A percentile compares a stretch with the other conserved stretches of the same genome.
phyloP scores from a whole-genome alignment of 2,797 vertebrate species.

The Pseudomugil gertrudae region DNA sequence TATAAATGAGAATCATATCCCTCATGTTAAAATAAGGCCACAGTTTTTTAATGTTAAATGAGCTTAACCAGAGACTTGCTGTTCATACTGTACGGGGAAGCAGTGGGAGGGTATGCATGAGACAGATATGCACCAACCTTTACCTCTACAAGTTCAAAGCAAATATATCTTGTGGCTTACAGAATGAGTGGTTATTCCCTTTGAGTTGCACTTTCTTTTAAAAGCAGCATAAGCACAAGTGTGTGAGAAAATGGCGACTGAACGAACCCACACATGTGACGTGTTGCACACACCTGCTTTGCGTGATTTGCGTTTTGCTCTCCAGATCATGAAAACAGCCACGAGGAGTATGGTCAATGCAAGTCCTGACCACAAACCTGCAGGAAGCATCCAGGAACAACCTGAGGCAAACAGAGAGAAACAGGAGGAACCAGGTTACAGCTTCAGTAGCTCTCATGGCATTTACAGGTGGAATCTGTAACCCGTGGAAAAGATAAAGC shows the following conservation, averaged over 20 bases:
- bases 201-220: constrained; percentile 5
- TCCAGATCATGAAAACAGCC: constrained; percentile 62
- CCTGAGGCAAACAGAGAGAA: constrained; percentile 46
- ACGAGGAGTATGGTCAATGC: constrained; percentile 60
- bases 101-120: constrained; percentile 30
- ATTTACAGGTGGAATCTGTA: background rate
- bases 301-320: constrained; percentile 51
- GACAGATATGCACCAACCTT: constrained; percentile 38
- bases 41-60: background rate
- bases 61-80: background rate
- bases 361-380: constrained; percentile 74
- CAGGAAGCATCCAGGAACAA: constrained; percentile 71
- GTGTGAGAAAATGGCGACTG: constrained; percentile 1
- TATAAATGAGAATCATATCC: background rate
- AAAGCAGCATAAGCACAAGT: constrained; percentile 3
- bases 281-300: constrained; percentile 52
- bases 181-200: background rate
- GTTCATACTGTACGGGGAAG: constrained; percentile 35
- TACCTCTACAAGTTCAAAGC: constrained; percentile 40
- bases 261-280: constrained; percentile 4
- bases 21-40: background rate
- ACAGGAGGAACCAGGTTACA: background rate
- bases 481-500: constrained; percentile 21
- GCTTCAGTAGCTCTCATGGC: background rate
- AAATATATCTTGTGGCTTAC: constrained; percentile 3